Evolutionary conservation across 2,797 vertebrate species (phyloP).

Genomic region (Gymnodraco acuticeps): DNA sequence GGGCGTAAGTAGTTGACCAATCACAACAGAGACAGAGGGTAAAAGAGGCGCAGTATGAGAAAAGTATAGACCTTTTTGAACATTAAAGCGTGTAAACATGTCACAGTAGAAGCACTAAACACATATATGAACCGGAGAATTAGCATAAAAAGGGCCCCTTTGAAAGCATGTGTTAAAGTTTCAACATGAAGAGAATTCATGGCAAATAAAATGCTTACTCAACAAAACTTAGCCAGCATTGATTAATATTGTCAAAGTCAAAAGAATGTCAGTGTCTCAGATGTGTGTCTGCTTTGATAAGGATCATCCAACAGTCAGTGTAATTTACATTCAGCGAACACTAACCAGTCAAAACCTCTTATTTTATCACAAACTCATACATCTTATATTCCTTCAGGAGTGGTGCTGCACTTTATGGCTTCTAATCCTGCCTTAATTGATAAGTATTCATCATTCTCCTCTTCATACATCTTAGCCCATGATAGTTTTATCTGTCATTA

Average conservation of each 20-base stretch:
- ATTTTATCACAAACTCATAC: neutral
- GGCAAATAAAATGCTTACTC: neutral
- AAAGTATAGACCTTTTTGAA: too few species aligned
- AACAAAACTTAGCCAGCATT: neutral
- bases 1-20: too few species aligned
- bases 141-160: too few species aligned
- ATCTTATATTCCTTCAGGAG: neutral
- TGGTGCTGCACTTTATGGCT: slow-evolving; percentile 23
- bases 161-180: too few species aligned
- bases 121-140: too few species aligned
- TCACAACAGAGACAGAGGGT: too few species aligned
- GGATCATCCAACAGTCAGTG: neutral
- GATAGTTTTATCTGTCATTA: slow-evolving; percentile 37
- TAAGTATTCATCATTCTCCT: slow-evolving; percentile 66
- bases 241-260: slow-evolving; percentile 11
- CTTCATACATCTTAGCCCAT: slow-evolving; percentile 14
- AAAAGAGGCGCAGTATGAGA: too few species aligned
- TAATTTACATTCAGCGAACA: neutral
- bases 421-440: slow-evolving; percentile 79
- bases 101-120: too few species aligned
- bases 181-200: too few species aligned
- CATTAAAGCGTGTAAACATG: too few species aligned
- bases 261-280: slow-evolving; percentile 20
- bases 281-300: neutral
- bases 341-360: neutral